Evolutionary conservation across 2,888 invertebrate species (phyloP).

Genomic region (Synergus itoensis): DNA sequence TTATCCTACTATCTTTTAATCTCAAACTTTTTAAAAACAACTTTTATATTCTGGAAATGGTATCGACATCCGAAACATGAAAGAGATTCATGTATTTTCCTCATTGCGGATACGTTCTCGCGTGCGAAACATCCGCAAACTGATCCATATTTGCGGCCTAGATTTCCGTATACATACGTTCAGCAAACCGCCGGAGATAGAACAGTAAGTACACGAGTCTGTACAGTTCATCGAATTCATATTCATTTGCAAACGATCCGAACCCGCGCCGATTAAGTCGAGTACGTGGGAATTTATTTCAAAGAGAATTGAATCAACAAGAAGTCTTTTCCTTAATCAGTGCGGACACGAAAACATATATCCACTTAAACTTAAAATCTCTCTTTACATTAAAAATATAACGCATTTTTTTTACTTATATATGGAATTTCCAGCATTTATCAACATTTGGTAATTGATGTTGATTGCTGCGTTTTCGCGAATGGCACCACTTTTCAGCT

Average conservation of each 20-base stretch:
- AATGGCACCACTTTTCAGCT: background rate
- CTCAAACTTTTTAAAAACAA: background rate
- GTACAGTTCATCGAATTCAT: conserved; percentile 21
- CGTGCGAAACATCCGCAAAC: conserved; percentile 64
- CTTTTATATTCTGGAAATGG: background rate
- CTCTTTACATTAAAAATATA: no score
- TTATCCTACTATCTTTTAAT: background rate
- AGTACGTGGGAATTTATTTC: conserved; percentile 11
- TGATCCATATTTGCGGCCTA: conserved; percentile 70
- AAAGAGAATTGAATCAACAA: background rate
- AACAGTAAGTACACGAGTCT: conserved; percentile 59
- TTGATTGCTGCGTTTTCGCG: background rate
- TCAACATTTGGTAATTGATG: background rate
- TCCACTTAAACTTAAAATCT: no score
- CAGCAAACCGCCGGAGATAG: conserved; percentile 57
- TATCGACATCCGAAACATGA: conserved; percentile 13
- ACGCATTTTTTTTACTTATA: background rate
- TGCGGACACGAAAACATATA: background rate
- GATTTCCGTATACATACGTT: conserved; percentile 59
- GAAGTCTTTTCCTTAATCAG: background rate
- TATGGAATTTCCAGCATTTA: background rate
- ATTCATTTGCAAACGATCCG: background rate
- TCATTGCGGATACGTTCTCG: conserved; percentile 51
- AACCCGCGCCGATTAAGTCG: background rate
- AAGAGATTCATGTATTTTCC: conserved; percentile 48